A percentile compares a stretch with the other conserved stretches of the same genome.
phyloP scores from a whole-genome alignment of 2,797 vertebrate genomes.

The Erethizon dorsatum region DNA sequence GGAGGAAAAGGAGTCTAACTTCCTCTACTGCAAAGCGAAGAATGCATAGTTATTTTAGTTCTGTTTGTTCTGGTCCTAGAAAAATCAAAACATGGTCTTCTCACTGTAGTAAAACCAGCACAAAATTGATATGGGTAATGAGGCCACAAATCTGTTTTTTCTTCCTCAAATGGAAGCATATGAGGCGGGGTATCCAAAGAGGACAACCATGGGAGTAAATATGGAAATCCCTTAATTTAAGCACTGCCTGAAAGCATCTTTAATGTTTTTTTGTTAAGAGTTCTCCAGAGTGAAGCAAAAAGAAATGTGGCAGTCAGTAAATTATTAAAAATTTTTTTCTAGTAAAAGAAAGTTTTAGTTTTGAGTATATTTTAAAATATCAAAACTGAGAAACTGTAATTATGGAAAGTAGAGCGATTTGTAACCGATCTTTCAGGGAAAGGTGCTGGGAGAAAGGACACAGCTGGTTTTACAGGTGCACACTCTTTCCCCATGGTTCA shows the following conservation, averaged over 20 bases:
- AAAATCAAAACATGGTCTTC: slow-evolving; percentile 5
- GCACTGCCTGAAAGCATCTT: neutral
- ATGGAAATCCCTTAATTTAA: neutral
- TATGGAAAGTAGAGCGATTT: slow-evolving; percentile 37
- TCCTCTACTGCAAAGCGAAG: neutral
- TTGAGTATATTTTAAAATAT: slow-evolving; percentile 61
- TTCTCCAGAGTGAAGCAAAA: slow-evolving; percentile 42
- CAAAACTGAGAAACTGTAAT: slow-evolving; percentile 60
- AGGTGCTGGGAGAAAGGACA: neutral
- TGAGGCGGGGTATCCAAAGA: neutral
- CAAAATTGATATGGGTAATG: neutral
- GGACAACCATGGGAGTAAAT: slow-evolving; percentile 23
- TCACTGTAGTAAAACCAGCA: neutral
- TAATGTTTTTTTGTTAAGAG: slow-evolving; percentile 57
- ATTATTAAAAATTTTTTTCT: neutral
- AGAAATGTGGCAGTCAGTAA: slow-evolving; percentile 63
- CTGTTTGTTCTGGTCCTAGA: neutral
- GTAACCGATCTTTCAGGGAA: slow-evolving; percentile 31
- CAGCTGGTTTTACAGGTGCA: neutral
- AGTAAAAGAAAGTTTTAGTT: slow-evolving; percentile 49
- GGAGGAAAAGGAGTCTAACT: neutral
- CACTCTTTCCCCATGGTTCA: neutral
- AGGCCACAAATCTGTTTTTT: neutral
- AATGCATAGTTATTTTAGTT: neutral
- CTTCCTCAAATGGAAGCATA: slow-evolving; percentile 25